phyloP scores from a whole-genome alignment of 2,888 invertebrate species.

The Alloscopus bannaensis region DNA sequence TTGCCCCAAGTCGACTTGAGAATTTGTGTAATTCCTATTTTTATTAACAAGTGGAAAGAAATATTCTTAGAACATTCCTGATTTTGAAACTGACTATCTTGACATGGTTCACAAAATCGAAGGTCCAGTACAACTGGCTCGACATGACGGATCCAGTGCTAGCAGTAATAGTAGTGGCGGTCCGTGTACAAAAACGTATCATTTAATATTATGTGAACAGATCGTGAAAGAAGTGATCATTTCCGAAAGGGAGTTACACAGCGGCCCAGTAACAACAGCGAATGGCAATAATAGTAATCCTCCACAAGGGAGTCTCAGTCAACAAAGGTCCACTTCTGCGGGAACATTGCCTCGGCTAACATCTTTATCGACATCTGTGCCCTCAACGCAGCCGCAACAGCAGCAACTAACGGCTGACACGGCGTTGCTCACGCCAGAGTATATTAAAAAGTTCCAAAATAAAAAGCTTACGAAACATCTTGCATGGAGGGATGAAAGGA shows the following conservation, averaged over 20 bases:
- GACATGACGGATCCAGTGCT: background rate
- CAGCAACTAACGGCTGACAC: slow-evolving; percentile 14
- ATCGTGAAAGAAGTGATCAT: slow-evolving; percentile 72
- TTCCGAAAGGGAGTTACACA: slow-evolving; percentile 61
- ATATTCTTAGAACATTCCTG: background rate
- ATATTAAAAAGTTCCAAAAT: slow-evolving; percentile 67
- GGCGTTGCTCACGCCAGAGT: slow-evolving; percentile 51
- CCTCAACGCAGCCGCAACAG: slow-evolving; percentile 15
- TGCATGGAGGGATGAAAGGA: slow-evolving; percentile 71
- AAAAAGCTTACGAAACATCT: slow-evolving; percentile 69
- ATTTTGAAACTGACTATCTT: no score
- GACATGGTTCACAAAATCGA: slow-evolving; percentile 41
- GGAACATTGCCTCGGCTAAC: slow-evolving; percentile 35
- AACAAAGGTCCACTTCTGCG: slow-evolving; percentile 31
- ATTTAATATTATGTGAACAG: slow-evolving; percentile 71
- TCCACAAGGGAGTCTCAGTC: background rate
- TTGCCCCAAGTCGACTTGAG: background rate
- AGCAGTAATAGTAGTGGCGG: background rate
- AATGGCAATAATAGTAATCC: background rate
- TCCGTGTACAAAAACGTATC: slow-evolving; percentile 54
- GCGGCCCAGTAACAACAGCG: background rate
- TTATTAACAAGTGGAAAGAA: background rate
- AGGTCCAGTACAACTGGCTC: background rate
- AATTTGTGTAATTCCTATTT: background rate
- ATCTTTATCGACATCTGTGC: slow-evolving; percentile 7